A percentile compares a stretch with the other conserved stretches of the same genome.
Conservation (phyloP, 2,113 vertebrate genomes). For the Sapajus apella region DNA sequence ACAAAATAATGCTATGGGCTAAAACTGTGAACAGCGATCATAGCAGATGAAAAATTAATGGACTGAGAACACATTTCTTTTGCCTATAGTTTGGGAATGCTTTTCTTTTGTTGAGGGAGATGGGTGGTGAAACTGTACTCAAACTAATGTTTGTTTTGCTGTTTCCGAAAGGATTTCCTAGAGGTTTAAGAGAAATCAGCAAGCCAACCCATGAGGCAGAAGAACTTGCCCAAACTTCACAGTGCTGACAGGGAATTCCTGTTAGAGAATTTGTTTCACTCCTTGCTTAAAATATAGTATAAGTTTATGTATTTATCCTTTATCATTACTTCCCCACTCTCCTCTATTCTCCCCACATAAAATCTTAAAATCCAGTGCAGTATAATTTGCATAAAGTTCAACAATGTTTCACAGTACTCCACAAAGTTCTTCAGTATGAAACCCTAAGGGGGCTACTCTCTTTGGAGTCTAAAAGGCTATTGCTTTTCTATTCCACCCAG, state of each 20-base stretch:
- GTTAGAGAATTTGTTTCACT: neutral
- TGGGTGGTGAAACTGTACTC: neutral
- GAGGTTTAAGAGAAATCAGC: neutral
- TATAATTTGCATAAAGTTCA: conserved; percentile 7
- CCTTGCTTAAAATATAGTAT: neutral
- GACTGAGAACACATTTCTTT: neutral
- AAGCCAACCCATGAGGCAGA: neutral
- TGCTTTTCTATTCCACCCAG: neutral
- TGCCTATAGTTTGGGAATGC: neutral
- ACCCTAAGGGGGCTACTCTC: neutral
- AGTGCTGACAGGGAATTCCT: neutral
- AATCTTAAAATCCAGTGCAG: conserved; percentile 63
- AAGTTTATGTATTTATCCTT: neutral
- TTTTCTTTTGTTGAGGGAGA: neutral
- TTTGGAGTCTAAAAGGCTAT: fast-evolving
- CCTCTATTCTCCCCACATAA: neutral
- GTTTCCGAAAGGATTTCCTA: conserved; percentile 17
- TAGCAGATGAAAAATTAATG: neutral
- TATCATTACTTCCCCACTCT: neutral
- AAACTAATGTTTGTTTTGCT: neutral
- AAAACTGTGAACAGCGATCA: neutral
- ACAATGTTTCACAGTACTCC: conserved; percentile 77
- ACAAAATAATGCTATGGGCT: neutral
- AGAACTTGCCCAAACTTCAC: neutral
- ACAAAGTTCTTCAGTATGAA: neutral